phyloP scores from a whole-genome alignment of 2,113 vertebrate genomes.

The Psittacula cyanocephala region DNA sequence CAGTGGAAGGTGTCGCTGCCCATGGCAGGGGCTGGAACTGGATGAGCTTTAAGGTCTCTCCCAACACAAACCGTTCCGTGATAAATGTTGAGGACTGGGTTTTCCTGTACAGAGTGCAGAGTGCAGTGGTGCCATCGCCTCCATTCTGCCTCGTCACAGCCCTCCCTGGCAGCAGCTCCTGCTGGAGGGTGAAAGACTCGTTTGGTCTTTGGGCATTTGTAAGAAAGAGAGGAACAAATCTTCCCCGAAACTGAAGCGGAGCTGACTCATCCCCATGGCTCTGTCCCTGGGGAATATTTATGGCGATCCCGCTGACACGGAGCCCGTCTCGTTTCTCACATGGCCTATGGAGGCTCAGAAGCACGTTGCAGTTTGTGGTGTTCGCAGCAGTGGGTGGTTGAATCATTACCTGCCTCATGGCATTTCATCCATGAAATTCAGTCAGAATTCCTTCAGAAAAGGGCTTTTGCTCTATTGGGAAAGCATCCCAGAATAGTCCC shows the following conservation, averaged over 20 bases:
- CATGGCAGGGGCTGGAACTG: neutral
- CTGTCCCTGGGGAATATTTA: neutral
- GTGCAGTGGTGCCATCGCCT: neutral
- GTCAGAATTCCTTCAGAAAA: neutral
- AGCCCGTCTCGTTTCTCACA: neutral
- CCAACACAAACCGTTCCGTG: neutral
- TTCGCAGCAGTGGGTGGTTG: neutral
- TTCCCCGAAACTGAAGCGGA: neutral
- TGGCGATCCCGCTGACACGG: neutral
- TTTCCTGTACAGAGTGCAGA: neutral
- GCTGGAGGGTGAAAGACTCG: neutral
- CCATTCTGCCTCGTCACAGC: slow-evolving; percentile 13
- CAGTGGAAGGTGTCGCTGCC: neutral
- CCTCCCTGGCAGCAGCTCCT: neutral
- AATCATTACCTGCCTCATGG: neutral
- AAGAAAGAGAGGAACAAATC: neutral
- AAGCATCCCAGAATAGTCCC: neutral
- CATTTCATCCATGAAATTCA: neutral
- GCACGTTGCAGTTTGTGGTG: neutral
- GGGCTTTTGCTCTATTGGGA: neutral
- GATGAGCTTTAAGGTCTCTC: neutral
- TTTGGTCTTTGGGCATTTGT: neutral
- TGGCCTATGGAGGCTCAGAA: neutral
- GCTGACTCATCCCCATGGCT: slow-evolving; percentile 19
- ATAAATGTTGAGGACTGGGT: neutral